Percentiles rank a stretch among this genome's conserved stretches.
Conservation (phyloP, 2,888 invertebrate species). For the Tridacna gigas region DNA sequence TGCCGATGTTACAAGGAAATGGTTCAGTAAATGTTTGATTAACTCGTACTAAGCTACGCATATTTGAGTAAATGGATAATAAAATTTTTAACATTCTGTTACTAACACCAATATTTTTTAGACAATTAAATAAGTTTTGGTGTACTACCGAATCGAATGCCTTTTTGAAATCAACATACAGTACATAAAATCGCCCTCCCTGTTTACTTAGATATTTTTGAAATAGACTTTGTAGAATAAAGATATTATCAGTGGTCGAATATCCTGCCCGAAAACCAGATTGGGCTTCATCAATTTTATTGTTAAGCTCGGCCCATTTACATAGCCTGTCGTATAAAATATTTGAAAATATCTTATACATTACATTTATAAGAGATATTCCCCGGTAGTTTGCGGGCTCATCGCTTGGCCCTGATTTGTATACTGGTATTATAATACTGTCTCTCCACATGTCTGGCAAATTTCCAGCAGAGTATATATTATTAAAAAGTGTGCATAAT, state of each 20-base stretch:
- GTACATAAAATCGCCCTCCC: constrained; percentile 7
- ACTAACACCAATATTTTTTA: neutral
- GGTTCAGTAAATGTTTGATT: neutral
- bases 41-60: neutral
- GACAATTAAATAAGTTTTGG: neutral
- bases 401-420: constrained; percentile 8
- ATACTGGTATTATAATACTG: constrained; percentile 1
- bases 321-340: neutral
- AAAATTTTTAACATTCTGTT: constrained; percentile 1
- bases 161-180: constrained; percentile 9
- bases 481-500: neutral
- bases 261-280: neutral
- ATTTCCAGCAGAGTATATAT: neutral
- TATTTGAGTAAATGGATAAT: neutral
- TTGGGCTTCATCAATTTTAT: constrained; percentile 6
- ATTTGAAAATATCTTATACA: constrained; percentile 29
- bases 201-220: constrained; percentile 7
- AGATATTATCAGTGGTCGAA: neutral
- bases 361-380: constrained; percentile 34
- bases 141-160: neutral
- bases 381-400: constrained; percentile 39
- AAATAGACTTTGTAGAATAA: neutral
- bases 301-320: neutral
- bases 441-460: neutral
- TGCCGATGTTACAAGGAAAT: constrained; percentile 19